Evolutionary conservation across 2,888 invertebrate species (phyloP).

Genomic region (Galerucella calmariensis): DNA sequence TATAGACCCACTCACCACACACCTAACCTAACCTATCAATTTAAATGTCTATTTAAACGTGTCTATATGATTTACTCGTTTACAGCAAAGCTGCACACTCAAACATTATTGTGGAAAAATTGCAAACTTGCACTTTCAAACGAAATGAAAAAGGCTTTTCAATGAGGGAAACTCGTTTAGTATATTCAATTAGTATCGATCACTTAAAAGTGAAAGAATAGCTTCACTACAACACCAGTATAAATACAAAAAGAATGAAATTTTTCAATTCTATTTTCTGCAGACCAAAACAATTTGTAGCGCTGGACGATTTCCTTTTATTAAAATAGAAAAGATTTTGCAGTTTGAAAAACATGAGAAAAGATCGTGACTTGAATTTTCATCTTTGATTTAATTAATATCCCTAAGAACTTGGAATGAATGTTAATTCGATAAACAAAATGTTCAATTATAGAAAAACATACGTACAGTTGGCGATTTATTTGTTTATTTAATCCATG

Average conservation of each 20-base stretch:
- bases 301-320: neutral
- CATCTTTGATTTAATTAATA: no score
- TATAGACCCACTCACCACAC: no score
- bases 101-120: neutral
- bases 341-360: neutral
- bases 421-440: no score
- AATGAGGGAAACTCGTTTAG: conserved; percentile 8
- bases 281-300: neutral
- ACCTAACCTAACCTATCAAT: no score
- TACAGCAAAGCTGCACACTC: neutral
- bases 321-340: neutral
- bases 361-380: neutral
- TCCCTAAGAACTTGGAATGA: no score
- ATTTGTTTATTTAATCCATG: no score
- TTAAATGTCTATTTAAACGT: no score
- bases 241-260: neutral
- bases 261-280: neutral
- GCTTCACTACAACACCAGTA: neutral
- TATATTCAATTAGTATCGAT: conserved; percentile 20
- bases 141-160: conserved; percentile 4
- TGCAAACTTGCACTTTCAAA: conserved; percentile 10
- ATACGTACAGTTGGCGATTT: no score
- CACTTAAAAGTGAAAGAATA: conserved; percentile 7
- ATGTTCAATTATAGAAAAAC: no score
- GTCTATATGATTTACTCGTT: neutral